These are phyloP conservation scores for Uria aalge DNA, from an alignment of 2,113 vertebrate genomes.

Conservation along the genomic window DNA sequence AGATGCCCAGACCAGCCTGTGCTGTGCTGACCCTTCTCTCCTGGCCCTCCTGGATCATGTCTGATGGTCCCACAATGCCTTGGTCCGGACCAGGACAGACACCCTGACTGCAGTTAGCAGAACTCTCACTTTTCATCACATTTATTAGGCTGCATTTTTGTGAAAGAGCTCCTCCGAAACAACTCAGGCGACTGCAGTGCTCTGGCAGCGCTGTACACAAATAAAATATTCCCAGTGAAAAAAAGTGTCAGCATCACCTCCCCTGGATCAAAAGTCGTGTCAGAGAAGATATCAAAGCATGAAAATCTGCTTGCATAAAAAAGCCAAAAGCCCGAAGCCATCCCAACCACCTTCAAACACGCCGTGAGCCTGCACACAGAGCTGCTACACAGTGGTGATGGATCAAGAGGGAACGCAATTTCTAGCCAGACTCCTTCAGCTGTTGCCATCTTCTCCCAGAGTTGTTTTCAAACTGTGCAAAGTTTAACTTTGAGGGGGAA, in stretches of 20 bases:
- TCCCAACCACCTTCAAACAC: constrained; percentile 32
- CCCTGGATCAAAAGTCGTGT: constrained; percentile 49
- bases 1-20: not conserved
- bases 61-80: not conserved
- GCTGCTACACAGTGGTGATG: not conserved
- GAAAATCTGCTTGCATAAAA: constrained; percentile 52
- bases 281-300: constrained; percentile 46
- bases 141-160: not conserved
- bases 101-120: not conserved
- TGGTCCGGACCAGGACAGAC: not conserved
- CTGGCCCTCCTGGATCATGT: rapidly evolving
- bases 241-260: constrained; percentile 37
- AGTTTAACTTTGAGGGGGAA: not conserved
- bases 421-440: constrained; percentile 4
- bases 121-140: not conserved
- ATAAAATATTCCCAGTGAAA: constrained; percentile 55
- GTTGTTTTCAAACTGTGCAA: constrained; percentile 10
- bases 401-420: not conserved
- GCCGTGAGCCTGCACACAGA: not conserved
- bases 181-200: not conserved
- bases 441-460: not conserved
- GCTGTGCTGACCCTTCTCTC: not conserved
- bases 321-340: constrained; percentile 55
- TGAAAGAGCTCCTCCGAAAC: not conserved
- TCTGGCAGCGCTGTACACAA: not conserved